Base-by-base conservation (phyloP, 2,888 invertebrate species). In the Disparrhopalites patrizii region DNA sequence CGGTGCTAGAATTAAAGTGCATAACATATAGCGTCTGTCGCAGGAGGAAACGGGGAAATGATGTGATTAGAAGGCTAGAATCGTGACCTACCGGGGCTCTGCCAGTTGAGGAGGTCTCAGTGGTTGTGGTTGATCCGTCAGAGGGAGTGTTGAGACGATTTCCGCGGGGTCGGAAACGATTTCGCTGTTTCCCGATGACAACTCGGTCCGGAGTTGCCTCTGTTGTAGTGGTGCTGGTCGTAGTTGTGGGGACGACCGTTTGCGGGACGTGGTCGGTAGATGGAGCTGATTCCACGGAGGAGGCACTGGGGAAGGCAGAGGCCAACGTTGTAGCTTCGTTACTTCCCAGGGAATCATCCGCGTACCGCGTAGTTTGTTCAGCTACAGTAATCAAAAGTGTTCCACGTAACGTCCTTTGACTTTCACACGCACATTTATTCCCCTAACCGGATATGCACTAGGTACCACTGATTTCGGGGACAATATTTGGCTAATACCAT, bases 361-460 rank as follows among this genome's bases (percentile, higher is more conserved):
- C 3, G 25, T 56, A 54, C 20, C 33, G 38, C 1, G 65, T 65
- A 8, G 65, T 65, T 58, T 65, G 65, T 28, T 65, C 65, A 36
- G 58, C 65, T 20, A 58, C 58, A 27, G 47, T 58, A 13, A 50
- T n/a, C n/a, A n/a, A n/a, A n/a, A n/a, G n/a, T n/a, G n/a, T n/a
- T n/a, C n/a, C n/a, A n/a, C n/a, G n/a, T n/a, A n/a, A n/a, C n/a
- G n/a, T n/a, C n/a, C n/a, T n/a, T n/a, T n/a, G n/a, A n/a, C n/a
- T n/a, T n/a, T n/a, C n/a, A n/a, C n/a, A n/a, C n/a, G n/a, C n/a
- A n/a, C n/a, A n/a, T n/a, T n/a, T n/a, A n/a, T n/a, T n/a, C n/a
- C n/a, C n/a, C n/a, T n/a, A n/a, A n/a, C n/a, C n/a, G n/a, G n/a
- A n/a, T n/a, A n/a, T n/a, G n/a, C n/a, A n/a, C n/a, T n/a, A n/a